A percentile compares a stretch with the other conserved stretches of the same genome.
These are phyloP conservation scores for Petrolisthes cinctipes DNA, from an alignment of 2,888 invertebrate species.

Conservation along the genomic window DNA sequence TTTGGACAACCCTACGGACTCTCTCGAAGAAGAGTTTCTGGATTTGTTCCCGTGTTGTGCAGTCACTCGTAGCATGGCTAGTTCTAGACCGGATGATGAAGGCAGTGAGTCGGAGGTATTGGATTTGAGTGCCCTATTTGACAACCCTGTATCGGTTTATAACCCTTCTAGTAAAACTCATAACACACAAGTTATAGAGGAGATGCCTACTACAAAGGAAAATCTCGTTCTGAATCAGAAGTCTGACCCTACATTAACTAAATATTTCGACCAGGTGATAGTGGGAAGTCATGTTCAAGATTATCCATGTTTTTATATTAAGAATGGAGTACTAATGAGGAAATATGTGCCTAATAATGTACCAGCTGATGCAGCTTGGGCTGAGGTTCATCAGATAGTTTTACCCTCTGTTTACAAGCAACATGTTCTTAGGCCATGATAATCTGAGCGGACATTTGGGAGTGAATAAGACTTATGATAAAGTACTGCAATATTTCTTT, in stretches of 20 bases:
- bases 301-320: slow-evolving; percentile 15
- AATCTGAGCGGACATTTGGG: slow-evolving; percentile 9
- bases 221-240: background rate
- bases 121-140: no score
- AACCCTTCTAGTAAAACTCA: no score
- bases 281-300: background rate
- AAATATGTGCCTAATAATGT: background rate
- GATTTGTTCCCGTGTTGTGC: background rate
- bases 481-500: background rate
- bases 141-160: no score
- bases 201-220: no score
- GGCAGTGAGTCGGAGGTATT: no score
- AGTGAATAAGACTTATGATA: slow-evolving; percentile 1
- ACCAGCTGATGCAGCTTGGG: background rate
- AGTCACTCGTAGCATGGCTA: background rate
- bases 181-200: no score
- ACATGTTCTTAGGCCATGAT: background rate
- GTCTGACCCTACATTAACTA: background rate
- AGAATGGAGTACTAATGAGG: slow-evolving; percentile 19
- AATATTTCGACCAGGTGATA: background rate
- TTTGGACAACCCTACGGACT: no score
- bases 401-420: background rate
- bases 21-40: no score
- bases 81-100: no score
- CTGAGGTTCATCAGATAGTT: slow-evolving; percentile 9